Base-by-base conservation (phyloP, 1,140 invertebrate genomes). In the Drosophila lini region DNA sequence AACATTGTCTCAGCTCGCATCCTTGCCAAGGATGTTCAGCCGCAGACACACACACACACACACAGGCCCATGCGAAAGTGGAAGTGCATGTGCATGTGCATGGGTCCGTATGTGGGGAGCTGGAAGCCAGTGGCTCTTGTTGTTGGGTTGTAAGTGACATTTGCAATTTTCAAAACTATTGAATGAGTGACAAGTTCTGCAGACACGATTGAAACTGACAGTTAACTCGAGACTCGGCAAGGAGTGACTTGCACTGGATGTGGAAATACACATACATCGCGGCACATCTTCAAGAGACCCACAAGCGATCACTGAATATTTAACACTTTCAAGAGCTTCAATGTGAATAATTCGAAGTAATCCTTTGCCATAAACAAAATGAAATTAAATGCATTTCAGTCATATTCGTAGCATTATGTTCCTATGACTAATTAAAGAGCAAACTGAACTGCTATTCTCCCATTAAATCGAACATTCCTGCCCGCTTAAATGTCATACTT, bases 191-290 rank as follows among this genome's bases (percentile, higher is more conserved):
- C 89, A 91, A 91, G 84, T 90, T 91, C 76, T 89, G 90, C 89
- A 91, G 89, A 91, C 89, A 91, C 85, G 85, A 91, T 90, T 91
- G 89, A 91, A 91, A 91, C 84, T 91, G 89, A 91, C 89, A 91
- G 81, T 69, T 74, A 78, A 62, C 77, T 77, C 65, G 69, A 71
- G 67, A 59, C 67, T 71, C 42, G 65, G 52, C 42, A 59, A 32
- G 22, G 52, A 73, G 65, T 73, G 69, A 73, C 67, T 73, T 71
- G 69, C 69, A 73, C 48, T 59, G 36, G 36, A 16, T 59, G 22
- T 48, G 38, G 11, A 36, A 42, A 25, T 52, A 9, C 34, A 11
- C 44, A 42, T 62, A 19, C 57, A 61, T 50, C 31, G 19, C 13
- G 47, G 22, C 19, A 34, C 28, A 48, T 48, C 65, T 19, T 32